These are phyloP conservation scores for Nesoenas mayeri DNA, from an alignment of 2,113 vertebrate species.

Conservation along the genomic window DNA sequence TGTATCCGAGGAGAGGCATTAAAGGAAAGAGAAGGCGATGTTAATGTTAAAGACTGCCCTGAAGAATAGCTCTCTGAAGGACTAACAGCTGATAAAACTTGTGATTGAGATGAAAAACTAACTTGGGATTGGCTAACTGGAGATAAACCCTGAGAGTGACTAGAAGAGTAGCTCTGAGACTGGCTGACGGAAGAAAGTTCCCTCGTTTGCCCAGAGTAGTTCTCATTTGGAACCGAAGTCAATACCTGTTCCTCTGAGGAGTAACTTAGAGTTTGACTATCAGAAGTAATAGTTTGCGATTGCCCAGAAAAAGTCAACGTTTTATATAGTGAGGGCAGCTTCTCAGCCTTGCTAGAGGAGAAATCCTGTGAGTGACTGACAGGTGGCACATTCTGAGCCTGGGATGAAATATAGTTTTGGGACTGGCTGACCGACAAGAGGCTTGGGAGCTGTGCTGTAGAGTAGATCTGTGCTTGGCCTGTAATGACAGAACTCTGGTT, in stretches of 20 bases:
- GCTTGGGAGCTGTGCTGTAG: slow-evolving; percentile 87
- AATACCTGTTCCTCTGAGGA: slow-evolving; percentile 83
- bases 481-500: slow-evolving; percentile 92
- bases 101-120: slow-evolving; percentile 90
- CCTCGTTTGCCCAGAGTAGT: slow-evolving; percentile 86
- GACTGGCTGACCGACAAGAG: slow-evolving; percentile 89
- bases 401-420: slow-evolving; percentile 85
- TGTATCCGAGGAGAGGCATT: slow-evolving; percentile 81
- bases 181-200: slow-evolving; percentile 86
- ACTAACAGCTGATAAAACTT: slow-evolving; percentile 85
- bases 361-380: slow-evolving; percentile 88
- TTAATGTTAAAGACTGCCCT: slow-evolving; percentile 84
- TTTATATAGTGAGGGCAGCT: slow-evolving; percentile 90
- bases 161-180: slow-evolving; percentile 88
- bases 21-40: slow-evolving; percentile 83
- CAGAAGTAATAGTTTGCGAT: slow-evolving; percentile 83
- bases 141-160: slow-evolving; percentile 91
- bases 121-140: slow-evolving; percentile 83
- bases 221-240: slow-evolving; percentile 80
- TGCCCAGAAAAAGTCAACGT: slow-evolving; percentile 88
- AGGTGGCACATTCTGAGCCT: slow-evolving; percentile 81
- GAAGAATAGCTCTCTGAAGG: slow-evolving; percentile 89
- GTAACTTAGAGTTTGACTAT: slow-evolving; percentile 87
- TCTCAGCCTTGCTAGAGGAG: slow-evolving; percentile 84
- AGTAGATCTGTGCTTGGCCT: slow-evolving; percentile 90